Percentiles rank a stretch among this genome's conserved stretches.
phyloP scores from a whole-genome alignment of 35 echinoderm and acorn worm species.

The Patiria miniata region DNA sequence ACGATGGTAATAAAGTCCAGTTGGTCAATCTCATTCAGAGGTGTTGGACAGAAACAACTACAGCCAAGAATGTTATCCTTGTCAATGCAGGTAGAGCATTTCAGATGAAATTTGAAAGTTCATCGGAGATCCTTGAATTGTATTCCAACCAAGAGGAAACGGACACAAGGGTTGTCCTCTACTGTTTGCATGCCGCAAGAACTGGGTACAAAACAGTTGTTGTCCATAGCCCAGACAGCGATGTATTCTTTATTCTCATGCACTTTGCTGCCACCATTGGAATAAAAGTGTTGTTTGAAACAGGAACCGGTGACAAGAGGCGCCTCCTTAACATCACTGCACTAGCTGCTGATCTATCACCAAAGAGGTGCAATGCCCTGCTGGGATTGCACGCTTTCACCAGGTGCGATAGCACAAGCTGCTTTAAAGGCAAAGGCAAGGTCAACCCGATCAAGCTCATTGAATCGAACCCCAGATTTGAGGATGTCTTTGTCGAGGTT shows the following conservation, averaged over 20 bases:
- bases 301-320: slow-evolving; percentile 28
- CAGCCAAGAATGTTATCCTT: background rate
- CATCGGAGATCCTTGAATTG: background rate
- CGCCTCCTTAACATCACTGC: slow-evolving; percentile 42
- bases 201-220: background rate
- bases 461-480: background rate
- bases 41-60: background rate
- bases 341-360: background rate
- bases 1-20: slow-evolving; percentile 60
- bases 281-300: slow-evolving; percentile 37
- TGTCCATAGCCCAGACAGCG: slow-evolving; percentile 39
- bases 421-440: slow-evolving; percentile 60
- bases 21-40: background rate
- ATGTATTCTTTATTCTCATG: slow-evolving; percentile 59
- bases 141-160: slow-evolving; percentile 25
- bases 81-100: background rate
- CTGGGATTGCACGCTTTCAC: slow-evolving; percentile 54
- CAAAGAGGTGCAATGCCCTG: slow-evolving; percentile 32
- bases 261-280: background rate
- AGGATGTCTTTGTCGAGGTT: background rate
- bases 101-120: slow-evolving; percentile 5
- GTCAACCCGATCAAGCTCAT: slow-evolving; percentile 55
- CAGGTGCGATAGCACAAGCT: slow-evolving; percentile 57
- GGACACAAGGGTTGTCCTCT: slow-evolving; percentile 48
- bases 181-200: slow-evolving; percentile 31